Conservation (phyloP, 2,888 invertebrate species). For the Ephialtes manifestator region DNA sequence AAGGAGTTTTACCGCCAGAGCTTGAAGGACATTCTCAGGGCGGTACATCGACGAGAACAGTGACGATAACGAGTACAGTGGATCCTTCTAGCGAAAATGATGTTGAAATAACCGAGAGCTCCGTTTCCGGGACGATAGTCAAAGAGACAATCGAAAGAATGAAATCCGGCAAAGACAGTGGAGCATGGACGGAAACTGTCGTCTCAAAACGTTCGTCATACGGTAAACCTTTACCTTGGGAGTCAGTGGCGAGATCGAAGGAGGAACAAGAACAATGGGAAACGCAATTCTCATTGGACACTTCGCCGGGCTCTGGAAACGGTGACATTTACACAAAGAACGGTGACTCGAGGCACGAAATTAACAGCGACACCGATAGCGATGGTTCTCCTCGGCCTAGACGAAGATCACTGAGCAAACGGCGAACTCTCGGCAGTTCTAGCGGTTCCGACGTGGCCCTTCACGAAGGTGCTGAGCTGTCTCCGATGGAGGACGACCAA, state of each 20-base stretch:
- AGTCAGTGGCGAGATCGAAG: slow-evolving; percentile 70
- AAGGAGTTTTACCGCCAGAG: slow-evolving; percentile 59
- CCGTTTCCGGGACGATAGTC: slow-evolving; percentile 59
- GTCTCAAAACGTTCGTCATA: slow-evolving; percentile 71
- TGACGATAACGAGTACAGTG: slow-evolving; percentile 51
- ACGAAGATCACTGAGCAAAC: slow-evolving; percentile 82
- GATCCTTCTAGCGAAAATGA: slow-evolving; percentile 65
- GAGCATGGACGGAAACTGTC: slow-evolving; percentile 67
- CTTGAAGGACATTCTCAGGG: slow-evolving; percentile 50
- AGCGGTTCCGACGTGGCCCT: slow-evolving; percentile 89
- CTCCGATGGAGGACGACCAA: slow-evolving; percentile 88
- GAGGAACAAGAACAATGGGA: slow-evolving; percentile 82
- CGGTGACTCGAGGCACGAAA: slow-evolving; percentile 80
- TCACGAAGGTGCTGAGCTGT: slow-evolving; percentile 89
- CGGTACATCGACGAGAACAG: slow-evolving; percentile 58
- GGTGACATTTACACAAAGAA: slow-evolving; percentile 81
- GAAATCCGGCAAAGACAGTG: slow-evolving; percentile 59
- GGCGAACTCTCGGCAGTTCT: slow-evolving; percentile 88
- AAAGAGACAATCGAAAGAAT: slow-evolving; percentile 69
- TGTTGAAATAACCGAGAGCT: slow-evolving; percentile 58
- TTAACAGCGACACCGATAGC: slow-evolving; percentile 84
- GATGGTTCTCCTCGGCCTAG: slow-evolving; percentile 82
- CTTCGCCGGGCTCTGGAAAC: slow-evolving; percentile 83
- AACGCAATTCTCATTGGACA: slow-evolving; percentile 81
- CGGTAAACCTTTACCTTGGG: slow-evolving; percentile 77